Percentiles rank a stretch among this genome's conserved stretches.
phyloP scores from a whole-genome alignment of 2,113 vertebrate genomes.

The Alligator sinensis region DNA sequence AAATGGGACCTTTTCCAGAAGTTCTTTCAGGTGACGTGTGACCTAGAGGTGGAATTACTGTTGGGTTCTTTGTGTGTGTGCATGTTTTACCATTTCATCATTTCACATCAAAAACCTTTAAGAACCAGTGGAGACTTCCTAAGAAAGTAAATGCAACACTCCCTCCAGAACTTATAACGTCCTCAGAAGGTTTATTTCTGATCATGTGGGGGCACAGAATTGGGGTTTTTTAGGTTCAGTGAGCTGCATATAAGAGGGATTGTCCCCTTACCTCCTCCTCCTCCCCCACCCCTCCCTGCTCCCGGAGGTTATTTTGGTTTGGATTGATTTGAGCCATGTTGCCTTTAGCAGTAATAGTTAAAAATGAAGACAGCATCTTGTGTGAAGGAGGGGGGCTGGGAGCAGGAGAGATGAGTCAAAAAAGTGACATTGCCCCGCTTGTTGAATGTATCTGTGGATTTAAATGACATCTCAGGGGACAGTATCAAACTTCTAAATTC shows the following conservation, averaged over 20 bases:
- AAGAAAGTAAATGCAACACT: constrained; percentile 32
- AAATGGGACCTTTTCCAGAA: neutral
- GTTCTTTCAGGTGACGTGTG: neutral
- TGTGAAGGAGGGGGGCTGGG: neutral
- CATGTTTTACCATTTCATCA: neutral
- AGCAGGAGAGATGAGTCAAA: constrained; percentile 60
- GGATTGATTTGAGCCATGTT: constrained; percentile 40
- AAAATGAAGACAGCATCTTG: neutral
- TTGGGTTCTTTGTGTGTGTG: neutral
- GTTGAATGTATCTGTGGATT: constrained; percentile 77
- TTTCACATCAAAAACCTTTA: neutral
- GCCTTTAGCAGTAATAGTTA: neutral
- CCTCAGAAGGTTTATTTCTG: constrained; percentile 28
- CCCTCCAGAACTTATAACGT: constrained; percentile 31
- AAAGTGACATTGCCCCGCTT: constrained; percentile 66
- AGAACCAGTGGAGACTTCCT: constrained; percentile 35
- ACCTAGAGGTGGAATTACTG: neutral
- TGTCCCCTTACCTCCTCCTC: neutral
- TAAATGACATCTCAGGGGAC: constrained; percentile 90
- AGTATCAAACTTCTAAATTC: constrained; percentile 89
- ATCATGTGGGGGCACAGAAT: neutral
- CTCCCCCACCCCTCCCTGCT: too few relatives aligned
- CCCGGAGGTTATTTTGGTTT: neutral
- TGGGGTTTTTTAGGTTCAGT: neutral
- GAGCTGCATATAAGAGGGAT: neutral